Evolutionary conservation across 2,888 invertebrate species (phyloP).

Genomic region (Drosophila prostipennis): DNA sequence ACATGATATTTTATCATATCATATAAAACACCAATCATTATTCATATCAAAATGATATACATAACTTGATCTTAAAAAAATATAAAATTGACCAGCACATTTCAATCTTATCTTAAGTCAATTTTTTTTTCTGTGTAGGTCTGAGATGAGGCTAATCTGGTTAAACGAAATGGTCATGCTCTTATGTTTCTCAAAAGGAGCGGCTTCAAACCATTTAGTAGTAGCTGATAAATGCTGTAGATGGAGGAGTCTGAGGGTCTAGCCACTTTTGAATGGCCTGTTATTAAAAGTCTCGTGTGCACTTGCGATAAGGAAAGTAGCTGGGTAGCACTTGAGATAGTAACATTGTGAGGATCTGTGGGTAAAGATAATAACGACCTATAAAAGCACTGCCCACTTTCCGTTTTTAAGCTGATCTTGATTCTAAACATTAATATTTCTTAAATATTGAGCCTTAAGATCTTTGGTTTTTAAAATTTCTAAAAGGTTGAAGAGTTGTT

Average conservation of each 20-base stretch:
- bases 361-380: slow-evolving; percentile 42
- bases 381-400: slow-evolving; percentile 30
- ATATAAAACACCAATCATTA: too few relatives aligned
- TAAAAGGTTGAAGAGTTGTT: too few relatives aligned
- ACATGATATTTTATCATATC: too few relatives aligned
- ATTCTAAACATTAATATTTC: neutral
- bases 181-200: neutral
- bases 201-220: slow-evolving; percentile 16
- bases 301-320: slow-evolving; percentile 18
- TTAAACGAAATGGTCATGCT: neutral
- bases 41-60: too few relatives aligned
- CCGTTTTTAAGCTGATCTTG: slow-evolving; percentile 45
- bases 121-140: too few relatives aligned
- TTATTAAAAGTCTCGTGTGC: slow-evolving; percentile 3
- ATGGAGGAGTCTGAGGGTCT: slow-evolving; percentile 9
- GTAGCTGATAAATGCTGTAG: slow-evolving; percentile 8
- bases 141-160: slow-evolving; percentile 10
- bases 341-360: slow-evolving; percentile 63
- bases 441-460: neutral
- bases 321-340: slow-evolving; percentile 22
- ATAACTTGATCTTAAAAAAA: too few relatives aligned
- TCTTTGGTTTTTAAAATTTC: neutral
- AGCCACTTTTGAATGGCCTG: neutral
- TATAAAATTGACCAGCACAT: too few relatives aligned
- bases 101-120: too few relatives aligned